phyloP scores from a whole-genome alignment of 2,888 invertebrate genomes.

The Acleris sparsana region DNA sequence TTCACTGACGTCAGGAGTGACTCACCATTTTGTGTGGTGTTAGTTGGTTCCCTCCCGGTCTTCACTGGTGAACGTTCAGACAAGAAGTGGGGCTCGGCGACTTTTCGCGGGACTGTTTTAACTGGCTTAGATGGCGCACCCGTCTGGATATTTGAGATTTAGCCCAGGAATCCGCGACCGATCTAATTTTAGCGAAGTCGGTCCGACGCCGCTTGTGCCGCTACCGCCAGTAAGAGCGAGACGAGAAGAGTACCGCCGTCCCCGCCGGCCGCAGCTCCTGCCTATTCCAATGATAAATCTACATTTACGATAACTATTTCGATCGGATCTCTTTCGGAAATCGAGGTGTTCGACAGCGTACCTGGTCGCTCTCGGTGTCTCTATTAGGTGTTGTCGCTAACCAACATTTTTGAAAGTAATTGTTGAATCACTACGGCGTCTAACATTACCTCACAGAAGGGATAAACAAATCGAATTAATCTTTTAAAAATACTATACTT shows the following conservation, averaged over 20 bases:
- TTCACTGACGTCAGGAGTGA: conserved; percentile 73
- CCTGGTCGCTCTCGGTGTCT: conserved; percentile 39
- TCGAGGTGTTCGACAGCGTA: conserved; percentile 55
- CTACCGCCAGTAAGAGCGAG: conserved; percentile 60
- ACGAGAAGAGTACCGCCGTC: conserved; percentile 57
- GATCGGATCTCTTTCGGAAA: conserved; percentile 66
- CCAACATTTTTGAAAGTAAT: neutral
- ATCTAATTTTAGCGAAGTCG: conserved; percentile 80
- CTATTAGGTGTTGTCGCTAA: conserved; percentile 22
- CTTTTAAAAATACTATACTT: neutral
- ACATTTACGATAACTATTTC: conserved; percentile 82
- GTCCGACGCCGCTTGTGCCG: conserved; percentile 60
- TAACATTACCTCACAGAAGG: neutral
- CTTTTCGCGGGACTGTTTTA: conserved; percentile 88
- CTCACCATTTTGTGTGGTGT: conserved; percentile 88
- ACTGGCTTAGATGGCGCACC: conserved; percentile 89
- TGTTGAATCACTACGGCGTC: neutral
- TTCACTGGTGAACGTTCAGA: conserved; percentile 89
- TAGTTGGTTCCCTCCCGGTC: conserved; percentile 85
- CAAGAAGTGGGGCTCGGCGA: conserved; percentile 90
- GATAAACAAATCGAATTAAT: neutral
- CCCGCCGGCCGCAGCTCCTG: conserved; percentile 53
- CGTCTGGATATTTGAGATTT: conserved; percentile 85
- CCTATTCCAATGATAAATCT: conserved; percentile 75
- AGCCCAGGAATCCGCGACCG: conserved; percentile 83